Conservation (phyloP, 2,797 vertebrate species). For the Eremophila alpestris region DNA sequence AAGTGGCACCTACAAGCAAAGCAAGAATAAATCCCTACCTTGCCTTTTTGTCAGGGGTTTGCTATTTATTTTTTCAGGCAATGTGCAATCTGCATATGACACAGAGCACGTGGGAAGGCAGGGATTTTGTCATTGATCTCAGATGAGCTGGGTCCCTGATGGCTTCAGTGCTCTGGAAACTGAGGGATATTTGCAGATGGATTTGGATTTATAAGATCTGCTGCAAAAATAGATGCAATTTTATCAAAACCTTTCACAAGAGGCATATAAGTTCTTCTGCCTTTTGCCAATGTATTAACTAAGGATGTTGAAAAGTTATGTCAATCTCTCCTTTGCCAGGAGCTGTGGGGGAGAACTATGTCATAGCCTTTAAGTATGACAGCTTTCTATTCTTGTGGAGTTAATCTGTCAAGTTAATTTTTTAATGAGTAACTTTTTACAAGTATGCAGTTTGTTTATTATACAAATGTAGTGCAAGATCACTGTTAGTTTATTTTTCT, state of each 20-base stretch:
- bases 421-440: background rate
- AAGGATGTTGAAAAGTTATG: background rate
- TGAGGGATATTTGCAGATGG: conserved; percentile 27
- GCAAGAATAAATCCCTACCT: background rate
- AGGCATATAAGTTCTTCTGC: background rate
- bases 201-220: conserved; percentile 13
- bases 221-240: conserved; percentile 32
- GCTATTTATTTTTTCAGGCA: conserved; percentile 55
- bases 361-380: background rate
- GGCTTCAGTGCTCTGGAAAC: background rate
- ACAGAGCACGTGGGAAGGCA: background rate
- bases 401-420: background rate
- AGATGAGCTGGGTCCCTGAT: background rate
- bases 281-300: conserved; percentile 12
- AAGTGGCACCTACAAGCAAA: conserved; percentile 7
- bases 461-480: background rate
- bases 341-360: background rate
- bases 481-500: background rate
- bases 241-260: background rate
- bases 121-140: background rate
- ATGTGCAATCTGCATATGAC: background rate
- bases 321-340: background rate
- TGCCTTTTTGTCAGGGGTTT: background rate
- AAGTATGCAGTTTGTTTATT: background rate
- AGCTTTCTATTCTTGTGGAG: background rate